Conservation (phyloP, 2,888 invertebrate species). For the Latheticus oryzae region DNA sequence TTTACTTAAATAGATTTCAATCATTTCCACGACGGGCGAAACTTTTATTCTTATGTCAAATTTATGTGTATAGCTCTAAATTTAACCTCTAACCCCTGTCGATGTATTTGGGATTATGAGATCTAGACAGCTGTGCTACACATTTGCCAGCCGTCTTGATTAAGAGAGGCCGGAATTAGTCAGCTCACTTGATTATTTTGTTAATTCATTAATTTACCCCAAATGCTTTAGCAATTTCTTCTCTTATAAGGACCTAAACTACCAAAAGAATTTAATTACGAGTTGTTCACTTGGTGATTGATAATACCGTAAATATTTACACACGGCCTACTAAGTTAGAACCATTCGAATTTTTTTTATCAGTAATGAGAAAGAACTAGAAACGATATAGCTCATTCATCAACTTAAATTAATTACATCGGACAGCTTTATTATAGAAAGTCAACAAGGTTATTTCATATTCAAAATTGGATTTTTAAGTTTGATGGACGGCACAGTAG, state of each 20-base stretch:
- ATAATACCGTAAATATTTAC: constrained; percentile 36
- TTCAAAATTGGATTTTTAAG: too few species aligned
- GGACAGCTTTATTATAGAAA: constrained; percentile 24
- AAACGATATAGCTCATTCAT: constrained; percentile 32
- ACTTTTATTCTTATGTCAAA: constrained; percentile 22
- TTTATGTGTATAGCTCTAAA: constrained; percentile 54
- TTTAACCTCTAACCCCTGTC: constrained; percentile 64
- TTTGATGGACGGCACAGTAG: too few species aligned
- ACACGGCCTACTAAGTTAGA: constrained; percentile 27
- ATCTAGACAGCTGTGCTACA: constrained; percentile 63
- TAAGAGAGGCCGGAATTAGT: constrained; percentile 55
- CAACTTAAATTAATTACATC: constrained; percentile 24
- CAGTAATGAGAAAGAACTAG: constrained; percentile 26
- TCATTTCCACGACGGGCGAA: constrained; percentile 2
- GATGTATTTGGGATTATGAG: constrained; percentile 62
- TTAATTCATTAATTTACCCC: constrained; percentile 61
- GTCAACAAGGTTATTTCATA: constrained; percentile 17
- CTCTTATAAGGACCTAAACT: constrained; percentile 39
- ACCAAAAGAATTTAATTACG: constrained; percentile 35
- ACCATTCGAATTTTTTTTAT: constrained; percentile 23
- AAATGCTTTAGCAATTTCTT: constrained; percentile 59
- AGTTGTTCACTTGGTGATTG: constrained; percentile 35
- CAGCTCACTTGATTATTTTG: constrained; percentile 58
- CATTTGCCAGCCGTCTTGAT: constrained; percentile 60
- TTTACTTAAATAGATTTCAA: too few species aligned